phyloP scores from a whole-genome alignment of 2,797 vertebrate species.

The Sebastes itinus region DNA sequence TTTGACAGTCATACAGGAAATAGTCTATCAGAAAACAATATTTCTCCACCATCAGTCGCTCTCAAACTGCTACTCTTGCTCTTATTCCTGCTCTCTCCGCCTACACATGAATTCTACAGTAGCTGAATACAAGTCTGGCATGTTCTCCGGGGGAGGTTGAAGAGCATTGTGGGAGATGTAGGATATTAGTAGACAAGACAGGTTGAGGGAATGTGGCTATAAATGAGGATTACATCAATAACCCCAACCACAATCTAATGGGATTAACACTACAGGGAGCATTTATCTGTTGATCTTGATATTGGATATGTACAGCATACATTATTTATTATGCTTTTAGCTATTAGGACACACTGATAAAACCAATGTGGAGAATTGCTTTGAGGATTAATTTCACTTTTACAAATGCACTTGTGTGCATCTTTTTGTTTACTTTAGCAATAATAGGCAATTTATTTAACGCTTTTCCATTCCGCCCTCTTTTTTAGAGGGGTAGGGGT shows the following conservation, averaged over 20 bases:
- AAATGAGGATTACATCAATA: neutral
- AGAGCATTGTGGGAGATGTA: conserved; percentile 37
- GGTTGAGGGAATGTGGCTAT: neutral
- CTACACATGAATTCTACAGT: conserved; percentile 38
- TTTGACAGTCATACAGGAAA: conserved; percentile 19
- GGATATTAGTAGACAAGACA: conserved; percentile 24
- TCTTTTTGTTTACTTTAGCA: neutral
- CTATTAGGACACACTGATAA: neutral
- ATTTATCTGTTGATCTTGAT: neutral
- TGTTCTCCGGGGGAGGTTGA: conserved; percentile 29
- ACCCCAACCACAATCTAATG: neutral
- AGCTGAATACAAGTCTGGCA: conserved; percentile 16
- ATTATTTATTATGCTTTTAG: neutral
- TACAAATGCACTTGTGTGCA: neutral
- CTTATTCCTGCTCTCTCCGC: conserved; percentile 30
- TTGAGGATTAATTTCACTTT: neutral
- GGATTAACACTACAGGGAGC: neutral
- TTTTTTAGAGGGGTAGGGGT: neutral
- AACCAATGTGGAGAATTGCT: neutral
- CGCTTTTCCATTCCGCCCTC: accelerated
- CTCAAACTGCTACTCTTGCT: conserved; percentile 27
- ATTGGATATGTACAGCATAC: neutral
- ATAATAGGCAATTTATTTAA: neutral
- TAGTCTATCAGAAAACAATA: conserved; percentile 1
- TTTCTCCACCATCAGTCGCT: conserved; percentile 4